phyloP scores from a whole-genome alignment of 2,888 invertebrate species.

The Sesia apiformis region DNA sequence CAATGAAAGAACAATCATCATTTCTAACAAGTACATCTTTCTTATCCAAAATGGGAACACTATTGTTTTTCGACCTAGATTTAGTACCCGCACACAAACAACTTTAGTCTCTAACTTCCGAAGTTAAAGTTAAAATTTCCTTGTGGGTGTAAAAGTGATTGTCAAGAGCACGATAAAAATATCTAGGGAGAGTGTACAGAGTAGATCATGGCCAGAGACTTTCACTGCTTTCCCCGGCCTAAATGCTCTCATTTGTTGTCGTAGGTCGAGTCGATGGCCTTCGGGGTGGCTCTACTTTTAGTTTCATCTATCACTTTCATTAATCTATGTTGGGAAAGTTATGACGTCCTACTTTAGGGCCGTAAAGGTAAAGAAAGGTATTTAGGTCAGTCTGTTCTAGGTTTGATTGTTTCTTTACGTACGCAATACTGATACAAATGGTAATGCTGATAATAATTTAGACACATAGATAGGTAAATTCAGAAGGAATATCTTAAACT shows the following conservation, averaged over 20 bases:
- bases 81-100: background rate
- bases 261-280: conserved; percentile 56
- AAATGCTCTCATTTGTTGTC: conserved; percentile 40
- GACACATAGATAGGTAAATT: no score
- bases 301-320: conserved; percentile 64
- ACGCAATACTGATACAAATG: no score
- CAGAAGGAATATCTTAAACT: no score
- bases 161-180: conserved; percentile 44
- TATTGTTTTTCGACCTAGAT: background rate
- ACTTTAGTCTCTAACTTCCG: conserved; percentile 7
- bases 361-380: conserved; percentile 28
- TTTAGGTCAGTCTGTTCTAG: background rate
- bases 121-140: conserved; percentile 21
- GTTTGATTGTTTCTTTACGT: no score
- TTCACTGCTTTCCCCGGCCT: conserved; percentile 66
- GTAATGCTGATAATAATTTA: no score
- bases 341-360: conserved; percentile 34
- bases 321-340: conserved; percentile 36
- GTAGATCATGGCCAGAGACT: conserved; percentile 60
- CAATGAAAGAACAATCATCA: background rate
- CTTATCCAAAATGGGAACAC: background rate
- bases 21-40: background rate
- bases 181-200: conserved; percentile 50
- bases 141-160: conserved; percentile 27
- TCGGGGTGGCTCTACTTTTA: conserved; percentile 55